A percentile compares a stretch with the other conserved stretches of the same genome.
These are phyloP conservation scores for Onychostruthus taczanowskii DNA, from an alignment of 2,113 vertebrate species.

Conservation along the genomic window DNA sequence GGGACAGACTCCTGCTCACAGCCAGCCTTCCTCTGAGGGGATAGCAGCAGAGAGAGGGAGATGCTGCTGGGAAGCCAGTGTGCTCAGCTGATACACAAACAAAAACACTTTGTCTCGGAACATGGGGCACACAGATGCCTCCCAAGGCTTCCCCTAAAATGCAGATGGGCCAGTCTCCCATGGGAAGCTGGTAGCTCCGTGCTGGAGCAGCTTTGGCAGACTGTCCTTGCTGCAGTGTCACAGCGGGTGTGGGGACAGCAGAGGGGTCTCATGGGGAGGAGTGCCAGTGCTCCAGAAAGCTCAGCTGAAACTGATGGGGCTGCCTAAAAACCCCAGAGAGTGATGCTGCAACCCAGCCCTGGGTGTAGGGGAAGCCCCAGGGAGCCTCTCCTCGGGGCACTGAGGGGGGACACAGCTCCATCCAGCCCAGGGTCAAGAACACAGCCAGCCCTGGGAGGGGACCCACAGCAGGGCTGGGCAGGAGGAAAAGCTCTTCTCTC, in stretches of 20 bases:
- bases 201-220: neutral
- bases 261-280: neutral
- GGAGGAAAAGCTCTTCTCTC: neutral
- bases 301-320: neutral
- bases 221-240: neutral
- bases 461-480: neutral
- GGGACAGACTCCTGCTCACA: neutral
- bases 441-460: neutral
- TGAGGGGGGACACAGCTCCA: neutral
- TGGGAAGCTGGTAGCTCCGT: neutral
- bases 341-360: neutral
- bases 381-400: neutral
- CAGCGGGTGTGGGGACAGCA: neutral
- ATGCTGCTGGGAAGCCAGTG: neutral
- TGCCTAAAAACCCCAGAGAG: neutral
- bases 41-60: neutral
- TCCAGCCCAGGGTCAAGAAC: accelerated
- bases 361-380: too few species aligned
- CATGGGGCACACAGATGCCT: accelerated
- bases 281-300: neutral
- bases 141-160: neutral
- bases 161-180: neutral
- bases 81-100: neutral
- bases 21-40: neutral
- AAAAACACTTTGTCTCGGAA: accelerated